These are phyloP conservation scores for Pantala flavescens DNA, from an alignment of 1,140 invertebrate species.

Conservation along the genomic window DNA sequence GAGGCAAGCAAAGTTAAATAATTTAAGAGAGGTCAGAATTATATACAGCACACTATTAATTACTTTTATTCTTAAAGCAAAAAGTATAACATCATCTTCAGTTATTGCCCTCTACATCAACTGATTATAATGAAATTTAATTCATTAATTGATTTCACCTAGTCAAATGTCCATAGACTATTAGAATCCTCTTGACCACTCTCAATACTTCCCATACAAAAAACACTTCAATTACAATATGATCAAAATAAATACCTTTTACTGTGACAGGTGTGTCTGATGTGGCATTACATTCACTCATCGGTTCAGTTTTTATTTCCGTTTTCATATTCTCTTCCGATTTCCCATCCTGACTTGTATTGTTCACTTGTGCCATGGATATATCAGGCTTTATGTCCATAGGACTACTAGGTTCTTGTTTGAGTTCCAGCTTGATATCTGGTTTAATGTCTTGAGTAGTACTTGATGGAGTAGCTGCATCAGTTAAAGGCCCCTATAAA, in stretches of 20 bases:
- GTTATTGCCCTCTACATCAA: no score
- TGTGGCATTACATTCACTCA: conserved; percentile 36
- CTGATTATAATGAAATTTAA: no score
- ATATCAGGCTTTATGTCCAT: conserved; percentile 13
- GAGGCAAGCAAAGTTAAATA: no score
- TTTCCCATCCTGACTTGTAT: conserved; percentile 38
- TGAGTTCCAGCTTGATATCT: conserved; percentile 21
- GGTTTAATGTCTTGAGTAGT: conserved; percentile 20
- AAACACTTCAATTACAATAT: no score
- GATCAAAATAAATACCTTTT: conserved; percentile 10
- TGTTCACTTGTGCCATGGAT: neutral
- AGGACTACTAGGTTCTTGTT: conserved; percentile 18
- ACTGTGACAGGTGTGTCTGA: conserved; percentile 16
- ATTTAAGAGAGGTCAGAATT: no score
- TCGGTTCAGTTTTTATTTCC: conserved; percentile 58
- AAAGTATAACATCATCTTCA: no score
- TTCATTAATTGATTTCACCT: no score
- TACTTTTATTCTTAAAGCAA: no score
- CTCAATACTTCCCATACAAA: no score
- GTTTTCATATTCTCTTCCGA: conserved; percentile 51
- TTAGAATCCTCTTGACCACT: no score
- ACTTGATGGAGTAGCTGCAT: conserved; percentile 13
- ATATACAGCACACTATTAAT: no score
- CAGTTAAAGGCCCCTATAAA: neutral
- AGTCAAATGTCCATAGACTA: no score